Evolutionary conservation across 2,113 vertebrate genomes (phyloP), one percentile per base, ranked within the genome.

Genomic region (Numida meleagris): DNA sequence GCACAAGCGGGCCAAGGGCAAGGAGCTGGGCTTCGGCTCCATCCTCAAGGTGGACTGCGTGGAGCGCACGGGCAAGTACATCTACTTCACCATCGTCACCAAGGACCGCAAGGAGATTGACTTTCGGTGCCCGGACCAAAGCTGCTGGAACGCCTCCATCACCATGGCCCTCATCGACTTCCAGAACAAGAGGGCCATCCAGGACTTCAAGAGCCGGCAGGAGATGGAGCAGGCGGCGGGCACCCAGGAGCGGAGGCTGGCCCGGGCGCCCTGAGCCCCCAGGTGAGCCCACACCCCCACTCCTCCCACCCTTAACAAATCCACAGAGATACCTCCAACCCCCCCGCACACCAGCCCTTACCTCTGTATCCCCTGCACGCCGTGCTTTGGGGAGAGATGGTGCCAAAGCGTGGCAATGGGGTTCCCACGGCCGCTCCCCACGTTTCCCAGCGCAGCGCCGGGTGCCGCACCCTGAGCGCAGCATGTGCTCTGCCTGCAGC

Each of bases 1-100:
- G 73, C 98, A 98, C 95, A 98, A 98, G 96, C 88, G 92, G 42
- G 98, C 98, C 91, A 96, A 97, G 93, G 98, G 97, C 98, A 99
- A 99, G 96, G 98, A 99, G 97, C 98, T 99, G 70, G 98, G 98
- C 89, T 98, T 99, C 96, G 98, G 99, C 97, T 97, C 98, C 96
- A 99, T 99, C 94, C 96, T 97, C 90, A 99, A 99, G 90, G 98
- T 99, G 97, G 99, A 99, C 97, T 99, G 99, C 94, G 99, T 99
- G 98, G 99, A 99, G 98, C 98, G 98, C 96, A 99, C 99, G 58
- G 98, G 98, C 96, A 99, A 99, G 95, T 99, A 99, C 97, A 98
- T 99, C 96, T 99, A 99, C 96, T 99, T 99, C 98, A 99, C 99
- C 95, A 99, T 99, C 92, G 99, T 99, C 51, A 99, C 99, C 94